Evolutionary conservation across 2,113 vertebrate species (phyloP).

Genomic region (Paratilapia polleni): DNA sequence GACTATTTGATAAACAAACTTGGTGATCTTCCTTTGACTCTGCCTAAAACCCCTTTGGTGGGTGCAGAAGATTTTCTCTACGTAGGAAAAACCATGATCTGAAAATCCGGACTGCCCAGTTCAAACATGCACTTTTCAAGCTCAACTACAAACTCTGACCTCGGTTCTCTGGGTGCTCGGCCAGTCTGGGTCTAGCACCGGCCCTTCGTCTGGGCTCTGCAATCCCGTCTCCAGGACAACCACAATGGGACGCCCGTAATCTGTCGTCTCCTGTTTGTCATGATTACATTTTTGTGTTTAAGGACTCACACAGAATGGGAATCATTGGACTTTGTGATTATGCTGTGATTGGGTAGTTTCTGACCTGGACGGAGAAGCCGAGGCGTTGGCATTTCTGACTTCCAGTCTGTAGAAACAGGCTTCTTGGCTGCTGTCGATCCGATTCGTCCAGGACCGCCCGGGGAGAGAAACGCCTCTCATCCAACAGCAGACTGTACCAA

Average conservation of each 20-base stretch:
- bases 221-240: constrained; percentile 85
- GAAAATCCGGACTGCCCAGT: accelerated
- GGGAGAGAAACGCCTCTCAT: constrained; percentile 86
- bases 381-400: constrained; percentile 80
- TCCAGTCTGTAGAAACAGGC: constrained; percentile 63
- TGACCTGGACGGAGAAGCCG: constrained; percentile 89
- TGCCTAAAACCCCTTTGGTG: neutral
- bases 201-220: constrained; percentile 78
- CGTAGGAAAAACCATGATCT: neutral
- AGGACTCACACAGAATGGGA: neutral
- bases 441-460: constrained; percentile 86
- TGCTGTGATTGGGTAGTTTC: neutral
- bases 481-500: constrained; percentile 83
- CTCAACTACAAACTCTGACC: constrained; percentile 67
- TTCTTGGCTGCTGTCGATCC: constrained; percentile 71
- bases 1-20: too few species aligned
- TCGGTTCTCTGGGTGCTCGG: constrained; percentile 82
- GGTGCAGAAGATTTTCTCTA: accelerated
- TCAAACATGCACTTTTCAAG: neutral
- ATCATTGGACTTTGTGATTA: neutral
- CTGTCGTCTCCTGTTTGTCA: constrained; percentile 85
- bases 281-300: neutral
- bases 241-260: constrained; percentile 88
- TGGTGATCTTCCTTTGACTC: neutral
- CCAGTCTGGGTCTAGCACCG: constrained; percentile 89